Evolutionary conservation across 2,888 invertebrate genomes (phyloP).

Genomic region (Hemicrepidius hirtus): DNA sequence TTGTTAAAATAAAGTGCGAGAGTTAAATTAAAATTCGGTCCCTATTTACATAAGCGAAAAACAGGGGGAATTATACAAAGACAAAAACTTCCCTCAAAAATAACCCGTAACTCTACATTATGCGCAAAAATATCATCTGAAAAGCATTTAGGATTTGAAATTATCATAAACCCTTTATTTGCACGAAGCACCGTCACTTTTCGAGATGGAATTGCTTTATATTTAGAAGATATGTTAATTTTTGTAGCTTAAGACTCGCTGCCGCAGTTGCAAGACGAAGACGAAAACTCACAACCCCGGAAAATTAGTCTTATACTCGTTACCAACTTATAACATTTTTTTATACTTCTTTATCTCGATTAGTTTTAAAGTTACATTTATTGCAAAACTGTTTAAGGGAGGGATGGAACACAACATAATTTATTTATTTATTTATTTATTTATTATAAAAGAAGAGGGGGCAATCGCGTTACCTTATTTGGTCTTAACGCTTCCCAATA

Average conservation of each 20-base stretch:
- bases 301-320: conserved; percentile 39
- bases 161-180: conserved; percentile 53
- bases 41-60: conserved; percentile 44
- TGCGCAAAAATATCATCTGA: conserved; percentile 41
- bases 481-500: no score
- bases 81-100: conserved; percentile 42
- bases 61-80: conserved; percentile 38
- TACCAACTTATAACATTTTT: conserved; percentile 7
- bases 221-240: conserved; percentile 51
- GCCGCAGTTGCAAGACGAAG: conserved; percentile 27
- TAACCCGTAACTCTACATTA: conserved; percentile 42
- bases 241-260: conserved; percentile 45
- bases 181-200: conserved; percentile 41
- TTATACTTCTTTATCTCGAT: no score
- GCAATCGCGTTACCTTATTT: no score
- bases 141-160: conserved; percentile 47
- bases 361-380: no score
- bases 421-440: no score
- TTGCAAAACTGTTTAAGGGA: no score
- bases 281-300: conserved; percentile 32
- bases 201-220: conserved; percentile 43
- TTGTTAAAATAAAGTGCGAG: not conserved
- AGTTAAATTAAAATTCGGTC: conserved; percentile 34
- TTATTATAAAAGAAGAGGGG: no score
- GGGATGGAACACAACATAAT: no score